phyloP scores from a whole-genome alignment of 2,797 vertebrate species.

The Pygocentrus nattereri region DNA sequence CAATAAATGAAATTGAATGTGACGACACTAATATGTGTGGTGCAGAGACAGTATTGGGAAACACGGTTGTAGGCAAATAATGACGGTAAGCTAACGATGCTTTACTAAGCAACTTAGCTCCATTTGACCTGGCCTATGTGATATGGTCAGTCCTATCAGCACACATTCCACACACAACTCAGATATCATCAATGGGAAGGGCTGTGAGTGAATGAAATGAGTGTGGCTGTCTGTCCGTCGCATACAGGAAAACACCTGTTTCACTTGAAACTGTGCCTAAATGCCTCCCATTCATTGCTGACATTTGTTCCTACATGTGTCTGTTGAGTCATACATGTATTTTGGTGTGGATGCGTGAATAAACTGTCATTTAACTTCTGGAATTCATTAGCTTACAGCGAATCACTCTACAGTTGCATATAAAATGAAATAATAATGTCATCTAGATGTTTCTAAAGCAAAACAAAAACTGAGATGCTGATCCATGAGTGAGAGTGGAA shows the following conservation, averaged over 20 bases:
- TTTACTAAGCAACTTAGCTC: neutral
- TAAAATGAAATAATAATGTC: no score
- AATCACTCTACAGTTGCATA: neutral
- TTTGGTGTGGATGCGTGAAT: neutral
- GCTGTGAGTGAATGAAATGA: neutral
- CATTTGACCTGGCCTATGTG: neutral
- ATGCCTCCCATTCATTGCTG: slow-evolving; percentile 9
- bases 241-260: slow-evolving; percentile 40
- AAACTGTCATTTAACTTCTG: neutral
- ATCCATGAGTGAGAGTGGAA: neutral
- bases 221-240: neutral
- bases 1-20: no score
- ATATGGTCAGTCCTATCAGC: neutral
- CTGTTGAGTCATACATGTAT: neutral
- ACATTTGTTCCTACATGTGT: slow-evolving; percentile 2
- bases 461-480: neutral
- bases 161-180: slow-evolving; percentile 1
- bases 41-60: no score
- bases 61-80: neutral
- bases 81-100: neutral
- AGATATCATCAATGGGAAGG: slow-evolving; percentile 37
- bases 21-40: neutral
- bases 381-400: neutral
- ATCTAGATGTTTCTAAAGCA: slow-evolving; percentile 5
- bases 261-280: slow-evolving; percentile 32